Conservation (phyloP, 64 coral and sea anemone genomes). For the Dendronephthya gigantea region DNA sequence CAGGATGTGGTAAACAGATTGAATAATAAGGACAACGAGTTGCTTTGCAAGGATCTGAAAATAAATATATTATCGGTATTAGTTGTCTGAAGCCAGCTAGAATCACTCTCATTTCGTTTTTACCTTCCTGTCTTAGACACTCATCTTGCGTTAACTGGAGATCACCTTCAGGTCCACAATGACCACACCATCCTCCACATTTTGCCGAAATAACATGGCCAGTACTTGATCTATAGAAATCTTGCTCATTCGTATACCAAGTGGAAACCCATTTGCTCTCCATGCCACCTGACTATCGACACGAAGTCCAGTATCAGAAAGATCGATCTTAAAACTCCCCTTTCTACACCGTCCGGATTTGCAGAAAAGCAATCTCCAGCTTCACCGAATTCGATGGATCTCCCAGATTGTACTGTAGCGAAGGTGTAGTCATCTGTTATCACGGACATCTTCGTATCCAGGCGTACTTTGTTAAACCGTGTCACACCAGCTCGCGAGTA, state of each 20-base stretch:
- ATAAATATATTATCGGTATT: too few species aligned
- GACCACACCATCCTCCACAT: constrained; percentile 84
- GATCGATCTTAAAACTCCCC: constrained; percentile 76
- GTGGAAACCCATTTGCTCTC: constrained; percentile 51
- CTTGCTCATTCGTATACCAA: constrained; percentile 69
- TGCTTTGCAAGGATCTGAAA: constrained; percentile 12
- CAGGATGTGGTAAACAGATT: not conserved
- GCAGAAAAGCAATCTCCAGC: constrained; percentile 95
- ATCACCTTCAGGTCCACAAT: constrained; percentile 45
- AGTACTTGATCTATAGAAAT: constrained; percentile 67
- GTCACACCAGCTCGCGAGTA: constrained; percentile 55
- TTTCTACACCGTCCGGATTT: constrained; percentile 61
- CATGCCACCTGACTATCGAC: constrained; percentile 44
- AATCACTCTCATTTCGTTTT: not conserved
- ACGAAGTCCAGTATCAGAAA: constrained; percentile 49
- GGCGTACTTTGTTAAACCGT: constrained; percentile 58
- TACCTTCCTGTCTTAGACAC: constrained; percentile 41
- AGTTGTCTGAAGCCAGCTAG: too few species aligned
- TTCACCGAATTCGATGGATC: constrained; percentile 53
- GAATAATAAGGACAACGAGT: not conserved
- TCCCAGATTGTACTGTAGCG: constrained; percentile 47
- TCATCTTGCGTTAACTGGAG: constrained; percentile 49
- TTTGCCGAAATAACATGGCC: constrained; percentile 67
- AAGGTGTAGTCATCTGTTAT: constrained; percentile 70
- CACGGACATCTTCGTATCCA: constrained; percentile 72